Evolutionary conservation across 2,888 invertebrate genomes (phyloP), one percentile per base, ranked within the genome.

Genomic region (Acleris holmiana): DNA sequence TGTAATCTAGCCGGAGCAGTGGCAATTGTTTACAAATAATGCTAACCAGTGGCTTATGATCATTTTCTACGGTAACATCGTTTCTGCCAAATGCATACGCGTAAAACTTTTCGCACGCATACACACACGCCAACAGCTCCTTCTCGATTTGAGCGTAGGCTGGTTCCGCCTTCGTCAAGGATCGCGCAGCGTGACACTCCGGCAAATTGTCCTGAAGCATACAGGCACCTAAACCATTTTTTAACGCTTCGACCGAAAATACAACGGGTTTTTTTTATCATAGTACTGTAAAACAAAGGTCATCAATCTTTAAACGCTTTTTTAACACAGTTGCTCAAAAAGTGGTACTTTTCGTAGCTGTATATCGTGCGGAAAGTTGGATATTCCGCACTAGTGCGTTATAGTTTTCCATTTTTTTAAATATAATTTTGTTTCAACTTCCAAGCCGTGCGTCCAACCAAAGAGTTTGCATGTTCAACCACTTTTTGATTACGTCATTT

Each of bases 231-330:
- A 47, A 48, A 3, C 69, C 71, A 59, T 54, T 49, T n/a, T 67
- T 67, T 40, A 66, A 64, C 0, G 70, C 66, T 54, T 72, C 72
- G 1, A 69, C 71, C 40, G 69, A 68, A 23, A 71, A 29, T 10
- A 46, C 54, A n/a, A 69, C 58, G 2, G 67, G 53, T 41, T 58
- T 61, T 17, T 66, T 62, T 15, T 64, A 51, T 59, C 51, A 59
- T 65, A 72, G 44, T 61, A 70, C 40, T 67, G 66, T 29, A 69
- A 47, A 4, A 71, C 59, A 13, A 67, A 67, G 0, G 35, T 29
- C 46, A 68, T 19, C 4, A 59, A 55, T 63, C 50, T 5, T 41
- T 15, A 19, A 68, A 68, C 10, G 60, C 60, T 19, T 65, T 47
- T 17, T 65, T 46, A 25, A n/a, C n/a, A n/a, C n/a, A n/a, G n/a